Evolutionary conservation across 2,888 invertebrate species (phyloP), one percentile per base, ranked within the genome.

Genomic region (Trachelus tabidus): DNA sequence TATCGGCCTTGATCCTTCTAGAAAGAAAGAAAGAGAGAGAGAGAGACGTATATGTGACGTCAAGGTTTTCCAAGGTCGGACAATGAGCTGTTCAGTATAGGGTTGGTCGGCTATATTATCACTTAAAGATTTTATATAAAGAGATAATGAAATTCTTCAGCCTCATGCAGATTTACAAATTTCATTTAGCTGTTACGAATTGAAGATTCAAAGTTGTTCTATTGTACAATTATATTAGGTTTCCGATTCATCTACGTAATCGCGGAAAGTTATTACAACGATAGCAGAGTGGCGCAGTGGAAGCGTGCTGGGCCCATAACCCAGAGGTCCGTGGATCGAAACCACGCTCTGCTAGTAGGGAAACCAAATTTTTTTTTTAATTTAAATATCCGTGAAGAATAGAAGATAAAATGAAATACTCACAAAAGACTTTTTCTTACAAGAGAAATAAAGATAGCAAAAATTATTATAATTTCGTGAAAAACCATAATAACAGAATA

Each of bases 321-420:
- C 96, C 96, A 96, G 96, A 96, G 96, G 95, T 96, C 96, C 96
- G 96, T 96, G 95, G 95, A 96, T 95, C 95, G 96, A 96, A 96
- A 96, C 95, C 95, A 96, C 95, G 96, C 95, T 95, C 95, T 95
- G 95, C 95, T 95, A 95, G 30, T 1, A 11, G 34, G 71, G 23
- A 56, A 56, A 23, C 56, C 56, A 0, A 6, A 30, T 74, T 77
- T 83, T 85, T 84, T 84, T 82, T 82, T 75, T 56, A 56, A 75
- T 74, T n/a, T 34, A 37, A 75, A 9, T 40, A 77, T 78, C 56
- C 73, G 30, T 31, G 34, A 37, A 73, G 11, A 35, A 23, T 34
- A 23, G 0, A 56, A 2, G 9, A 9, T 9, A 9, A 15, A 9
- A n/a, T n/a, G n/a, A 56, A 56, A 56, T 9, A 1, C 23, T 9